Evolutionary conservation across 2,113 vertebrate genomes (phyloP).

Genomic region (Acrocephalus kingi): DNA sequence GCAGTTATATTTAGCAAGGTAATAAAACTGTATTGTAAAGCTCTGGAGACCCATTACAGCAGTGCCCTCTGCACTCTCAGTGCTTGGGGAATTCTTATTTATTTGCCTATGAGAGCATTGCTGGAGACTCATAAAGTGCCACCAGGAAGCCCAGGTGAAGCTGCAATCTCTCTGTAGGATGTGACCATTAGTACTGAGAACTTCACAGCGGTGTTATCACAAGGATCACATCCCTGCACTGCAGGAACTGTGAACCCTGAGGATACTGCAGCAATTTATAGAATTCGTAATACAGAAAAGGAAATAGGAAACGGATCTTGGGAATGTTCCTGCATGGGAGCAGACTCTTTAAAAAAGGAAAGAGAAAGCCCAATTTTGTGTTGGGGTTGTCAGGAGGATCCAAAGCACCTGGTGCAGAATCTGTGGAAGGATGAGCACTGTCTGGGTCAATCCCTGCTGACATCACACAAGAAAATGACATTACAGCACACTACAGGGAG

Average conservation of each 20-base stretch:
- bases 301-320: not conserved
- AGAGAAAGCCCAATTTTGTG: not conserved
- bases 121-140: not conserved
- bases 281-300: not conserved
- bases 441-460: not conserved
- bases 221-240: not conserved
- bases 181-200: not conserved
- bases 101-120: not conserved
- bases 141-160: not conserved
- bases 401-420: not conserved
- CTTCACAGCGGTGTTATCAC: not conserved
- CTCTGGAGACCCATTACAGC: conserved; percentile 13
- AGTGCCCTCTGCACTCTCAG: not conserved
- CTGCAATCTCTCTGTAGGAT: not conserved
- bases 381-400: not conserved
- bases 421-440: not conserved
- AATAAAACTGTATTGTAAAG: conserved; percentile 5
- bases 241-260: not conserved
- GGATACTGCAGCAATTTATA: not conserved
- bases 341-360: not conserved
- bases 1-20: conserved; percentile 45
- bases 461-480: not conserved
- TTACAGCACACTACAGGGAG: not conserved
- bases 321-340: not conserved
- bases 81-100: conserved; percentile 14